Base-by-base conservation (phyloP, 2,888 invertebrate species). In the Spisula subtruncata region DNA sequence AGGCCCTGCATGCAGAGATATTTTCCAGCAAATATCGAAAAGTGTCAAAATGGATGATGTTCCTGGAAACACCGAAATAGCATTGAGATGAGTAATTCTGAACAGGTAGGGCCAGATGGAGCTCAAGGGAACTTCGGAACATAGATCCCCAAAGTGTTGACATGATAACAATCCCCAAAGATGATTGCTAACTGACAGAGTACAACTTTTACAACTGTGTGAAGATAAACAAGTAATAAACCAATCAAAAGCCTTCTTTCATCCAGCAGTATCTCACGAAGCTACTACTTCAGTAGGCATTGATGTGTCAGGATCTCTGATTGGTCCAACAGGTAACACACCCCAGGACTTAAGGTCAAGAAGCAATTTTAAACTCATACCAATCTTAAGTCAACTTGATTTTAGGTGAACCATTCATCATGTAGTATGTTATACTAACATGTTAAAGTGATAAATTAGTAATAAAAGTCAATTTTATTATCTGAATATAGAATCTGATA, bases 201-300 rank as follows among this genome's bases (percentile, higher is more conserved):
- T 75, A 75, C 75, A 75, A 32, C 75, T 35, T 75, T 75, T 75
- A 75, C 75, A 32, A 75, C 75, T 35, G 35, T 32, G 16, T 35
- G 32, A 75, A 75, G 75, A 75, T 75, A 75, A 75, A 35, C 32
- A 18, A 18, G 35, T 75, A 75, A 75, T 75, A 75, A 75, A 75
- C 75, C 75, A 75, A 75, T 75, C 75, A 75, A 16, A 75, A 75
- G n/a, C 32, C 75, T 4, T 75, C 75, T 75, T 75, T 75, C 75
- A 75, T 75, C 75, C n/a, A 75, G 16, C 29, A 32, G 0, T 35
- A 1, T 75, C 35, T 35, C 75, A 75, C 16, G 16, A 75, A 35
- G 75, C 4, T 75, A 35, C 35, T 32, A 16, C 12, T 75, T 75
- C 75, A 32, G 35, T 35, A 75, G 75, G 16, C 25, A 46, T 35